phyloP scores from a whole-genome alignment of 2,888 invertebrate genomes.

The Sesia bembeciformis region DNA sequence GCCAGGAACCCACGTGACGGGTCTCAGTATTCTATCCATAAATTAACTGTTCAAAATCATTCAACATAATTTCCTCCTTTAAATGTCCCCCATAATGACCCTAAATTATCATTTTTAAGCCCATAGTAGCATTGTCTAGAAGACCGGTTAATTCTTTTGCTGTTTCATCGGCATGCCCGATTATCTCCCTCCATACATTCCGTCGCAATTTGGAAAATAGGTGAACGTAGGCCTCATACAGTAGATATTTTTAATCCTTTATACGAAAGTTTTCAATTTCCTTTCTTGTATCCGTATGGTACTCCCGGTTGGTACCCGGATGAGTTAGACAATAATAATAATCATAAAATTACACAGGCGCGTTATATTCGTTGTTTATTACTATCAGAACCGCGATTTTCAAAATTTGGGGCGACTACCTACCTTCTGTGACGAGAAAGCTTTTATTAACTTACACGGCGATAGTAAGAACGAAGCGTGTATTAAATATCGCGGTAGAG shows the following conservation, averaged over 20 bases:
- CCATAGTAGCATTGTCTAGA: no score
- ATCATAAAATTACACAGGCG: slow-evolving; percentile 1
- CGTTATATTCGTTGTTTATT: slow-evolving; percentile 5
- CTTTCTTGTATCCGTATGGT: slow-evolving; percentile 1
- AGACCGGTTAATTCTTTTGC: no score
- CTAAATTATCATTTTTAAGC: no score
- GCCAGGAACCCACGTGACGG: no score
- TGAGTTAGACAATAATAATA: slow-evolving; percentile 1
- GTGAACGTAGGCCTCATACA: slow-evolving; percentile 2
- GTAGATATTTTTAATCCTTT: slow-evolving; percentile 5
- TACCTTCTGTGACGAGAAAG: slow-evolving; percentile 4
- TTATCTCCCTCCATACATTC: no score
- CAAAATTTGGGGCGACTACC: background rate
- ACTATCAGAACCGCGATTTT: slow-evolving; percentile 4
- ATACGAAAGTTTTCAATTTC: slow-evolving; percentile 5
- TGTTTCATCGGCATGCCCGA: no score
- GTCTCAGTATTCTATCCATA: no score
- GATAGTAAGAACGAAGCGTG: background rate
- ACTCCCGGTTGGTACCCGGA: slow-evolving; percentile 1
- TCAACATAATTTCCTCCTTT: no score
- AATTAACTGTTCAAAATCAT: no score
- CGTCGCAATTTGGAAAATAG: slow-evolving; percentile 6
- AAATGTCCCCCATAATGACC: no score
- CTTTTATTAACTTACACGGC: slow-evolving; percentile 6
- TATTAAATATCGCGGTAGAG: background rate